Evolutionary conservation across 2,888 invertebrate species (phyloP).

Genomic region (Lithophane socia): DNA sequence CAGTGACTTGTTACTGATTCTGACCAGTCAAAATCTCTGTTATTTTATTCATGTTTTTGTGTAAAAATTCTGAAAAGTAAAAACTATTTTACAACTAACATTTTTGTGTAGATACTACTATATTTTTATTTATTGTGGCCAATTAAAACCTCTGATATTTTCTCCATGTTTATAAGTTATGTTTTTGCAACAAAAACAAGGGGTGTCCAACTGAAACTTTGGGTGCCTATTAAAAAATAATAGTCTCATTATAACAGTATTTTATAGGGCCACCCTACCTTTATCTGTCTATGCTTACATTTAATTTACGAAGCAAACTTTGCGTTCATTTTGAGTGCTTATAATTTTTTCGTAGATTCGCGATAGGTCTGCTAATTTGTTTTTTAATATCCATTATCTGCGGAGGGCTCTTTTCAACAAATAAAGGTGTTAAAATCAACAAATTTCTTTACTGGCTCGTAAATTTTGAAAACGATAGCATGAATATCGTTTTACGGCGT

Average conservation of each 20-base stretch:
- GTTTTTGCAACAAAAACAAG: constrained; percentile 5
- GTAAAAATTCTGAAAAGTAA: neutral
- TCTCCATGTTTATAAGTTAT: neutral
- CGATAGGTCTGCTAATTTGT: constrained; percentile 67
- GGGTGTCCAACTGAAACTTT: too few relatives aligned
- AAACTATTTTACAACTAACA: neutral
- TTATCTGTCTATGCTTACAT: constrained; percentile 78
- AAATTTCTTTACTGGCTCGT: constrained; percentile 50
- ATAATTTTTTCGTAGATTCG: constrained; percentile 64
- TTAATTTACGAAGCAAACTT: constrained; percentile 81
- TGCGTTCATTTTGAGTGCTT: constrained; percentile 65
- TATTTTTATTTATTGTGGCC: neutral
- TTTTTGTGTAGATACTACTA: neutral
- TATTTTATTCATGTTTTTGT: constrained; percentile 19
- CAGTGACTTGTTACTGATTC: constrained; percentile 35
- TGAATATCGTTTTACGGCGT: constrained; percentile 34
- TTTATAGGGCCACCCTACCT: constrained; percentile 55
- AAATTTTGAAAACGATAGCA: constrained; percentile 55
- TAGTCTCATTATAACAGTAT: constrained; percentile 16
- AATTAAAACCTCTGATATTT: neutral
- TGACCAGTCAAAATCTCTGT: constrained; percentile 33
- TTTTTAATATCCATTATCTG: constrained; percentile 63
- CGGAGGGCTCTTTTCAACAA: constrained; percentile 53
- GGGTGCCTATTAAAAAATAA: neutral
- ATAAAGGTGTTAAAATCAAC: constrained; percentile 64